Percentiles rank a stretch among this genome's conserved stretches.
Conservation (phyloP, 2,888 invertebrate species). For the Odontomyia ornata region DNA sequence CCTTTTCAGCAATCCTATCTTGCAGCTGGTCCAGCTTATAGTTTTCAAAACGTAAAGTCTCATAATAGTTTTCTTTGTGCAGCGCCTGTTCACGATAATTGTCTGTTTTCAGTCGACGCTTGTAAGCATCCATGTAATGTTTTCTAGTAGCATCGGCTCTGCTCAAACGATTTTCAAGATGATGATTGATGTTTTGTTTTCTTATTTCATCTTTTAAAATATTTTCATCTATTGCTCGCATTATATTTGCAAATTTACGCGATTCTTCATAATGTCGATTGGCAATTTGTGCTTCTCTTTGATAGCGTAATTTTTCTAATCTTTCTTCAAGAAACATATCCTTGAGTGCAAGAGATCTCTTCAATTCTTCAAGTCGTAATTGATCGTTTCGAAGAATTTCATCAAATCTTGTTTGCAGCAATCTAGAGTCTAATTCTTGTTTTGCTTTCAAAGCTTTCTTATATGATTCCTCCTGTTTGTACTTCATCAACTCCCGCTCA, state of each 20-base stretch:
- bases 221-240: conserved; percentile 59
- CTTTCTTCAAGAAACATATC: conserved; percentile 59
- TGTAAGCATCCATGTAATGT: conserved; percentile 58
- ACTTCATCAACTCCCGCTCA: conserved; percentile 60
- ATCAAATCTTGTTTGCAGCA: conserved; percentile 60
- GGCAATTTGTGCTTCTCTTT: conserved; percentile 57
- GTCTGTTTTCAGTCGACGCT: conserved; percentile 59
- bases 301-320: conserved; percentile 57
- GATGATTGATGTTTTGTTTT: conserved; percentile 59
- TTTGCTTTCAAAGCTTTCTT: conserved; percentile 60
- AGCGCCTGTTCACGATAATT: conserved; percentile 61
- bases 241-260: conserved; percentile 59
- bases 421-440: conserved; percentile 60
- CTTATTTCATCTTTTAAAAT: conserved; percentile 59
- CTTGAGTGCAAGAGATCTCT: conserved; percentile 58
- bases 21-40: conserved; percentile 58
- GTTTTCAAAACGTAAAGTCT: conserved; percentile 57
- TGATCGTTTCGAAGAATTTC: conserved; percentile 58
- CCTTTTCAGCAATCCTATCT: conserved; percentile 58
- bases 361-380: conserved; percentile 55
- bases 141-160: conserved; percentile 59
- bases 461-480: conserved; percentile 61
- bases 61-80: conserved; percentile 62
- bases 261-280: conserved; percentile 60
- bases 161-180: conserved; percentile 58